These are phyloP conservation scores for Xestia ashworthii DNA, from an alignment of 2,888 invertebrate genomes.

Conservation along the genomic window DNA sequence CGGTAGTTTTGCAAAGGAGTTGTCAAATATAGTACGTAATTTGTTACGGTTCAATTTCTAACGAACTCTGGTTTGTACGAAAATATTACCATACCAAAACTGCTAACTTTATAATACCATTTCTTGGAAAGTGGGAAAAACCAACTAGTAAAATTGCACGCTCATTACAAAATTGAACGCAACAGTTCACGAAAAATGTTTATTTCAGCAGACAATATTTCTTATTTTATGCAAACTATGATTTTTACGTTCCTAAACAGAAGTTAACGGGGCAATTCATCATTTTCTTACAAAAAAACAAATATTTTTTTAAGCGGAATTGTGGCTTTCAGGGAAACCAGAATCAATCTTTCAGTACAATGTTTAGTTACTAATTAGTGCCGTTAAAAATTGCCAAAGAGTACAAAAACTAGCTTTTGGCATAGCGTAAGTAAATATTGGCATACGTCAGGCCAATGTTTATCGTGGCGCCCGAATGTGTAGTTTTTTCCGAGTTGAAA, in stretches of 20 bases:
- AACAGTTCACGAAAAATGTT: constrained; percentile 39
- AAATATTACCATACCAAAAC: constrained; percentile 9
- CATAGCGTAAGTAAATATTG: constrained; percentile 68
- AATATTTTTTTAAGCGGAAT: constrained; percentile 26
- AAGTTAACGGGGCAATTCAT: constrained; percentile 37
- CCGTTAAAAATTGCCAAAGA: constrained; percentile 70
- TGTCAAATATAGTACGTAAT: constrained; percentile 55
- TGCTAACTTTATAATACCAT: neutral
- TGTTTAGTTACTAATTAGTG: constrained; percentile 76
- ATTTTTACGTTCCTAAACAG: constrained; percentile 32
- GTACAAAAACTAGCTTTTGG: constrained; percentile 67
- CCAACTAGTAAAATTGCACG: constrained; percentile 26
- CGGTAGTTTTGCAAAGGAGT: constrained; percentile 8
- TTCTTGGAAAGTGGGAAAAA: constrained; percentile 38
- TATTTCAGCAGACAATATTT: constrained; percentile 41
- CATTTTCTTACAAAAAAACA: constrained; percentile 35
- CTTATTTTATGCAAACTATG: constrained; percentile 50
- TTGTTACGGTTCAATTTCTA: constrained; percentile 14
- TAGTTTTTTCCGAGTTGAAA: constrained; percentile 23
- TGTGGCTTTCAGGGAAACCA: constrained; percentile 66
- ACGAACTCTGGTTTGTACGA: constrained; percentile 14
- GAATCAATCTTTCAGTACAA: constrained; percentile 70
- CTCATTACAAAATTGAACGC: constrained; percentile 41
- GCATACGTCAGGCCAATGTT: constrained; percentile 54
- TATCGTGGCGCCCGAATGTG: constrained; percentile 31